Evolutionary conservation across 2,888 invertebrate genomes (phyloP).

Genomic region (Ypsolopha scabrella): DNA sequence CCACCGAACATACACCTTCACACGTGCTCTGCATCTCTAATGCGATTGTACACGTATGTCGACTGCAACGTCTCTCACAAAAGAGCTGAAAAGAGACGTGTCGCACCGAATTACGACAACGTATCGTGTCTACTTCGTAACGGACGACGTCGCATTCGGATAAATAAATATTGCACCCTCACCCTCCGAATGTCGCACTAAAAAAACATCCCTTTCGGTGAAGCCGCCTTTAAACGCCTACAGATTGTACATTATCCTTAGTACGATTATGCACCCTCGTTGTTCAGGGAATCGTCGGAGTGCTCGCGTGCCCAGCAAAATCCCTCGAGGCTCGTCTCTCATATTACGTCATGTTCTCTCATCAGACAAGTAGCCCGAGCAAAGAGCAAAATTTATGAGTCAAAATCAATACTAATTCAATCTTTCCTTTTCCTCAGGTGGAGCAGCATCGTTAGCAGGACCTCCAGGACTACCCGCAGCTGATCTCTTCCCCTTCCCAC

Average conservation of each 20-base stretch:
- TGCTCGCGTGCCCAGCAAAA: slow-evolving; percentile 48
- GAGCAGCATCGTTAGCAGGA: slow-evolving; percentile 41
- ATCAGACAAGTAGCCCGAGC: slow-evolving; percentile 31
- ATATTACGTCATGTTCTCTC: slow-evolving; percentile 63
- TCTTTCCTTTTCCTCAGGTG: slow-evolving; percentile 48
- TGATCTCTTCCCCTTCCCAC: slow-evolving; percentile 55
- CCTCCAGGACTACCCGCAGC: slow-evolving; percentile 50
- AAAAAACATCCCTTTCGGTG: slow-evolving; percentile 69
- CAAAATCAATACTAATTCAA: slow-evolving; percentile 9
- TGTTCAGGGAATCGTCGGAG: slow-evolving; percentile 64
- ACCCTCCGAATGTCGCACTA: slow-evolving; percentile 62
- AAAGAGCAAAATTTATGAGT: slow-evolving; percentile 18
- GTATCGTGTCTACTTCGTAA: slow-evolving; percentile 50
- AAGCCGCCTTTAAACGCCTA: slow-evolving; percentile 71
- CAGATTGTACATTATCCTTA: slow-evolving; percentile 72
- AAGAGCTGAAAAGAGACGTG: slow-evolving; percentile 26
- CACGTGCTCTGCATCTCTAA: slow-evolving; percentile 56
- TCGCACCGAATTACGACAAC: slow-evolving; percentile 46
- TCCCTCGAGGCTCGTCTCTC: slow-evolving; percentile 60
- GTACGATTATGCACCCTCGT: slow-evolving; percentile 70
- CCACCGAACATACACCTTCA: slow-evolving; percentile 28
- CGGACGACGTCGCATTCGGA: slow-evolving; percentile 56
- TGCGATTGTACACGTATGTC: slow-evolving; percentile 13
- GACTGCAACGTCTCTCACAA: slow-evolving; percentile 24
- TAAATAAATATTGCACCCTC: slow-evolving; percentile 71